A percentile compares a stretch with the other conserved stretches of the same genome.
These are phyloP conservation scores for Rhynchonycteris naso DNA, from an alignment of 2,797 vertebrate genomes.

Conservation along the genomic window DNA sequence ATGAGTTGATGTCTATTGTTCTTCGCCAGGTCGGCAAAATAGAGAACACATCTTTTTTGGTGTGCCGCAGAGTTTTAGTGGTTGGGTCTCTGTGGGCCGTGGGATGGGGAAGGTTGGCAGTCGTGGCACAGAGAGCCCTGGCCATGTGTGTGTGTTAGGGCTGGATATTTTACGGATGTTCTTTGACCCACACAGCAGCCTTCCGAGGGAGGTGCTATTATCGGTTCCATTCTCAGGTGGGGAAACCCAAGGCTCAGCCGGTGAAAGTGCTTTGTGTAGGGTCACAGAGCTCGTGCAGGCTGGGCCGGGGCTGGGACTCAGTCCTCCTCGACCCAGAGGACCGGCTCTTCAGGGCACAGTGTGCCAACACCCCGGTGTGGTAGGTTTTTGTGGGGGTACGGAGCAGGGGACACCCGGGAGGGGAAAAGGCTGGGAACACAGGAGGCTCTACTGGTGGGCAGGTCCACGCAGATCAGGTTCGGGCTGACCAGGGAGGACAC, in stretches of 20 bases:
- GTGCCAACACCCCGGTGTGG: too few relatives aligned
- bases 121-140: too few relatives aligned
- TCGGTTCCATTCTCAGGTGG: background rate
- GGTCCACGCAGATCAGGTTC: background rate
- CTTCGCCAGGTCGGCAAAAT: background rate
- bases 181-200: background rate
- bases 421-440: background rate
- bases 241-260: background rate
- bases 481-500: background rate
- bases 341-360: background rate
- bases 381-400: background rate
- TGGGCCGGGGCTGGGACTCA: background rate
- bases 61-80: background rate
- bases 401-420: rapidly evolving
- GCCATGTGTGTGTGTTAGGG: background rate
- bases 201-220: background rate
- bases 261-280: background rate
- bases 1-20: background rate
- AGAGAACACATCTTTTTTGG: background rate
- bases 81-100: background rate
- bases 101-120: background rate
- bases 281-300: background rate
- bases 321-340: background rate
- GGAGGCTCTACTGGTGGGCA: background rate
- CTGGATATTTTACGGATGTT: background rate